These are phyloP conservation scores for Paragorgia papillata DNA, from an alignment of 92 coral and sea anemone genomes.

Conservation along the genomic window DNA sequence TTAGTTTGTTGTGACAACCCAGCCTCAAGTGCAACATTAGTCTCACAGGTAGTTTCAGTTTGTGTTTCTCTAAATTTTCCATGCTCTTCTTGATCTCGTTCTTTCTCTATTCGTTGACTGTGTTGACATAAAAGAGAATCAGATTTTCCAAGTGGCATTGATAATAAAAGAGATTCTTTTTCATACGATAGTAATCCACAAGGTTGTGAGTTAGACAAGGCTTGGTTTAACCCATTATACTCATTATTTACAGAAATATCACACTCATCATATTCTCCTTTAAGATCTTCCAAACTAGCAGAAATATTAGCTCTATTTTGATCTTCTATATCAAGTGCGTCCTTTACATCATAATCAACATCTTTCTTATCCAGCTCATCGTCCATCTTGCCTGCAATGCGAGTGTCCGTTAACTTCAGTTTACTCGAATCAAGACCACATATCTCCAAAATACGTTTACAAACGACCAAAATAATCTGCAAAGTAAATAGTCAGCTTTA, in stretches of 20 bases:
- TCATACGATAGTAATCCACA: constrained; percentile 2
- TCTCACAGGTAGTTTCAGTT: not conserved
- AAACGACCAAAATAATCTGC: constrained; percentile 20
- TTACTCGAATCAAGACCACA: constrained; percentile 58
- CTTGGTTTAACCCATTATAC: not conserved
- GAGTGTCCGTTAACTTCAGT: constrained; percentile 25
- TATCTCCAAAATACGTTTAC: constrained; percentile 40
- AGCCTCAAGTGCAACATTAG: not conserved
- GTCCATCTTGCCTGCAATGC: constrained; percentile 2
- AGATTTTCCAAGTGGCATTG: constrained; percentile 10
- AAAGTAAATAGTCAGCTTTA: not conserved
- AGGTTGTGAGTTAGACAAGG: constrained; percentile 20
- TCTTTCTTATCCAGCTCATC: constrained; percentile 14
- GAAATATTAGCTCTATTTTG: constrained; percentile 10
- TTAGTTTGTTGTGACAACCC: not conserved
- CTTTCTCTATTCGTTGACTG: not conserved
- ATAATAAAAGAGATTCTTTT: not conserved
- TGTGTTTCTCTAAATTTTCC: not conserved
- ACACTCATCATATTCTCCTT: constrained; percentile 37
- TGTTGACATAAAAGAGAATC: constrained; percentile 17
- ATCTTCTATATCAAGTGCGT: not conserved
- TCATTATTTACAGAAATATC: constrained; percentile 10
- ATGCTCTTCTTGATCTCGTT: not conserved
- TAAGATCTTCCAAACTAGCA: constrained; percentile 38
- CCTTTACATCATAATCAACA: constrained; percentile 2